Conservation (phyloP, 2,113 vertebrate genomes). For the Cyanoderma ruficeps region DNA sequence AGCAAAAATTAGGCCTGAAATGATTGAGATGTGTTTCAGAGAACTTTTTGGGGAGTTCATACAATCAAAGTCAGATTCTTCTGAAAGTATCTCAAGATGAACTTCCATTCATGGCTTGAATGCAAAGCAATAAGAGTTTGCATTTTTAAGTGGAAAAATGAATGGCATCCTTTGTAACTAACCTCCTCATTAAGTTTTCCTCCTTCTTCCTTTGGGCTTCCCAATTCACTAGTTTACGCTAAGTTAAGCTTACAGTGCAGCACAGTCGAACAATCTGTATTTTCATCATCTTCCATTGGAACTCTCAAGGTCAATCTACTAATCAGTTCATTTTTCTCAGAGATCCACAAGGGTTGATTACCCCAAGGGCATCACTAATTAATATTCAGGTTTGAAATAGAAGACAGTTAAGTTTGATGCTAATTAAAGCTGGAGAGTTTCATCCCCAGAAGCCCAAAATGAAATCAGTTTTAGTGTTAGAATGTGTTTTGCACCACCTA, state of each 20-base stretch:
- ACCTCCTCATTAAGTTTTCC: neutral
- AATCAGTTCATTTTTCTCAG: constrained; percentile 62
- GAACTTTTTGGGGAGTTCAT: neutral
- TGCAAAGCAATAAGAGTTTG: neutral
- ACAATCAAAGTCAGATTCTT: neutral
- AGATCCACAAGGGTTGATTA: constrained; percentile 46
- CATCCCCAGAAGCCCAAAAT: neutral
- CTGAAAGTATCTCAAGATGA: neutral
- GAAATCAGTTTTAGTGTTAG: neutral
- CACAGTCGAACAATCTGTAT: constrained; percentile 7
- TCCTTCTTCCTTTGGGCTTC: neutral
- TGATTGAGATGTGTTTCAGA: neutral
- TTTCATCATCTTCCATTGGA: constrained; percentile 17
- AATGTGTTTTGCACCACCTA: neutral
- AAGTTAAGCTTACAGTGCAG: neutral
- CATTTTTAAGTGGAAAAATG: neutral
- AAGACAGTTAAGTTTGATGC: constrained; percentile 38
- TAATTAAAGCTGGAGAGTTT: constrained; percentile 50
- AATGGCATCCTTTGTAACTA: neutral
- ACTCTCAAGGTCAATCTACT: constrained; percentile 60
- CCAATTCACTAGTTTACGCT: neutral
- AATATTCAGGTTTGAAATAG: constrained; percentile 52
- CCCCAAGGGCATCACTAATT: constrained; percentile 56
- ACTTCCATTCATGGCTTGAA: neutral
- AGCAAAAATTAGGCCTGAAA: neutral